Evolutionary conservation across 2,797 vertebrate genomes (phyloP), one percentile per base, ranked within the genome.

Genomic region (Pseudochirops corinnae): DNA sequence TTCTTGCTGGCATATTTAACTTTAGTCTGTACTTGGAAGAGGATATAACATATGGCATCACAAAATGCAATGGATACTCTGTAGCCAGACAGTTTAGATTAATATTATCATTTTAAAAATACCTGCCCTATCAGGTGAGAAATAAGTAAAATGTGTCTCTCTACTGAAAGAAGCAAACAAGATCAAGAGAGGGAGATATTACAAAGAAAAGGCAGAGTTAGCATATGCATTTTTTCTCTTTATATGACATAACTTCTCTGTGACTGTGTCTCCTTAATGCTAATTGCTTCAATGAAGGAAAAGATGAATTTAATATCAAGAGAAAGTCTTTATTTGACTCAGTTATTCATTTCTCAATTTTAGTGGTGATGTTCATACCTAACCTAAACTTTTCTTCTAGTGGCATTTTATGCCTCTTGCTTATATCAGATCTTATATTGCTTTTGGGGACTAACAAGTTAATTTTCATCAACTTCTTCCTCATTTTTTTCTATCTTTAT

Each of bases 101-200:
- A 33, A 39, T 74, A 39, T 39, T 39, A 29, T 9, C 10, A 74
- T 39, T 39, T 18, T 39, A 39, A 33, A 67, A 3, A 60, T 16
- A 67, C 12, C 31, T 74, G n/a, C 67, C 6, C 6, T 39, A 39
- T 74, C n/a, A 74, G 67, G 5, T 39, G 18, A 39, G n/a, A 74
- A 39, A 39, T 39, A 91, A 94, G 24, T 2, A 39, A 60, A 10
- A 55, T 94, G 16, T 3, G 0, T 62, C 33, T 94, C 28, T 53
- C 60, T 91, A 26, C 33, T 91, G 31, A 96, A 62, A 28, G 55
- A 18, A 90, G 52, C 93, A 12, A 92, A 92, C 11, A 92, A 92
- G 0, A 28, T 26, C 53, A 93, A 95, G n/a, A 92, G 14, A 26
- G 82, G 74, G 91, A 14, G 13, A 91, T 67, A 24, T 57, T 29